Base-by-base conservation (phyloP, 2,888 invertebrate species). In the Thelaira solivaga region DNA sequence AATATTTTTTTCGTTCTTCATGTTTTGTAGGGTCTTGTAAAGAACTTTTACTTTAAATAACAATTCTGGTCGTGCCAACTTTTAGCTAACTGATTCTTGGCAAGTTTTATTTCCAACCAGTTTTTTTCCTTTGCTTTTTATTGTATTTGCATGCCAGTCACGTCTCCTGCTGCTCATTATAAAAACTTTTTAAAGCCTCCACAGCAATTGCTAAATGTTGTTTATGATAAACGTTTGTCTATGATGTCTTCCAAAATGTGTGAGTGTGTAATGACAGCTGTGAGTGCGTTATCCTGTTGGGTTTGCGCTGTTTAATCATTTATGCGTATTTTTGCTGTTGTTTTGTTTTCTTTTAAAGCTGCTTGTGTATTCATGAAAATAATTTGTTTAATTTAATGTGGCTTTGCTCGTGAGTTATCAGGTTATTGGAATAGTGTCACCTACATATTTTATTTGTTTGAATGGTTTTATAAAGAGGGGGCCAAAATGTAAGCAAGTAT, bases 201-300 rank as follows among this genome's bases (percentile, higher is more conserved):
- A 31, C 26, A 31, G n/a, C 24, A n/a, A 41, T n/a, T 36, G n/a
- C 34, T 36, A 18, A n/a, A 57, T 39, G 20, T 5, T 49, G 61
- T 10, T 31, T 57, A 29, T 51, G 31, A 10, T 36, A 10, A 18
- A 8, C 59, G 29, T 59, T 26, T 2, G 8, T 13, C 29, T 26
- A 16, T 13, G 20, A 22, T 34, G 31, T 55, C 34, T 34, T 31
- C 24, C 59, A 43, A 34, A 45, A 69, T 61, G 72, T n/a, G n/a
- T n/a, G n/a, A n/a, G 77, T 18, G 24, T 53, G 26, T 45, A 24
- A 22, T 22, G 34, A 45, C 61, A 22, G 47, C n/a, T n/a, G 22
- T 43, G 8, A 31, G 49, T 53, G 64, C 45, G 68, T 74, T 64
- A 45, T 76, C 76, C 75, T 79, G 75, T 41, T 79, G 75, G 47